Evolutionary conservation across 2,797 vertebrate genomes (phyloP), one percentile per base, ranked within the genome.

Genomic region (Acanthopagrus latus): DNA sequence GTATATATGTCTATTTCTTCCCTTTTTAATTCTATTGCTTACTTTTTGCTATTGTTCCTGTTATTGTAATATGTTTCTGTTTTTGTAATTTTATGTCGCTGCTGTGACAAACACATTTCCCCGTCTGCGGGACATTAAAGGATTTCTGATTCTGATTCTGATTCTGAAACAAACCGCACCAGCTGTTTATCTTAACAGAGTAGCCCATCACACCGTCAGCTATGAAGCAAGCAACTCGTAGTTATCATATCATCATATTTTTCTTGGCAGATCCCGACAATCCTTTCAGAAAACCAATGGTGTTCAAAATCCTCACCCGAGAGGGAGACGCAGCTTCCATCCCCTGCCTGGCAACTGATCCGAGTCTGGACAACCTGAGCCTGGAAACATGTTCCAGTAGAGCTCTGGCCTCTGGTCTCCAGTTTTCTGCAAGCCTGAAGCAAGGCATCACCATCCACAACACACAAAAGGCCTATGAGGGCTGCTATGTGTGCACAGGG

Each of bases 301-400:
- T 96, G 91, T 70, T 74, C 82, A 89, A 82, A 54, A 89, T 96
- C 79, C 82, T 97, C 11, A 94, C 91, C 13, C 95, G 92, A 60
- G 96, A 95, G 88, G 97, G 96, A 74, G 94, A 91, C 2, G 89
- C 86, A n/a, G 91, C 91, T 0, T 83, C 92, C 56, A 96, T 98
- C 38, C 92, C 95, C 2, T 99, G 98, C 91, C 93, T 96, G 1
- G 94, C 97, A 78, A 97, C 97, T 1, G 97, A 99, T 92, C 97
- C 98, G 4, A 89, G 82, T 46, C 91, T 98, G 91, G 87, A 86
- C 0, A 82, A 94, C 83, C 94, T 98, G 88, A 94, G 88, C 1
- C 92, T 99, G 87, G 94, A 90, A 83, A 95, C 67, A 0, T 99
- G 97, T 4, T 80, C 93, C 0, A 82, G 94, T 25, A 81, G 70